Conservation (phyloP, 2,888 invertebrate species). For the Iphiclides podalirius region DNA sequence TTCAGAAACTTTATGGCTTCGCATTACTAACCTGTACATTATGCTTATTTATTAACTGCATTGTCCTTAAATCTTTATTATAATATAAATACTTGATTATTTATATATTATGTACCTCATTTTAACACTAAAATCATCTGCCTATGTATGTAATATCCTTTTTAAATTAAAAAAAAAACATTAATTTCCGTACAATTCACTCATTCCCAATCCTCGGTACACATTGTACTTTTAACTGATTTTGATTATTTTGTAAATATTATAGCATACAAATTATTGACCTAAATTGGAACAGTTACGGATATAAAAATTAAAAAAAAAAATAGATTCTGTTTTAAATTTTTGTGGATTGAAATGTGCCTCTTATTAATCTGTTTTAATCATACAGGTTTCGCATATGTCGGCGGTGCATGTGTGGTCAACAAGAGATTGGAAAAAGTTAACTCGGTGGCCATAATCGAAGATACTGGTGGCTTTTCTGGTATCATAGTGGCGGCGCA, state of each 20-base stretch:
- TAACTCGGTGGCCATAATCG: slow-evolving; percentile 97
- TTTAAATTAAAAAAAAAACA: not conserved
- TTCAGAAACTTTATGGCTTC: slow-evolving; percentile 15
- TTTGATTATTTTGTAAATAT: not conserved
- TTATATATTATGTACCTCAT: slow-evolving; percentile 6
- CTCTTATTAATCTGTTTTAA: slow-evolving; percentile 8
- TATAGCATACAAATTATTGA: no score
- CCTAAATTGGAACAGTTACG: no score
- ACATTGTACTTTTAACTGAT: not conserved
- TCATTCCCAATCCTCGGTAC: not conserved
- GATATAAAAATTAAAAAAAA: no score
- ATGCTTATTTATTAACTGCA: slow-evolving; percentile 4
- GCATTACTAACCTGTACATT: slow-evolving; percentile 22
- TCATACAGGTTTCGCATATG: slow-evolving; percentile 93
- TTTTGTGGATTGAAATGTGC: no score
- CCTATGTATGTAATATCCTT: not conserved
- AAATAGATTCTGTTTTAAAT: no score
- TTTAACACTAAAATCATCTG: slow-evolving; percentile 3
- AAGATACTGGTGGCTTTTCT: slow-evolving; percentile 97
- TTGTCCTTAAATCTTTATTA: slow-evolving; percentile 6
- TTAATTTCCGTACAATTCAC: not conserved
- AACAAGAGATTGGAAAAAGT: slow-evolving; percentile 97
- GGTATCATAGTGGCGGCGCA: slow-evolving; percentile 98
- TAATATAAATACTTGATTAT: slow-evolving; percentile 12
- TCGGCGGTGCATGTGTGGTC: slow-evolving; percentile 97